These are phyloP conservation scores for Ricordea florida DNA, from an alignment of 92 coral and sea anemone genomes.

Conservation along the genomic window DNA sequence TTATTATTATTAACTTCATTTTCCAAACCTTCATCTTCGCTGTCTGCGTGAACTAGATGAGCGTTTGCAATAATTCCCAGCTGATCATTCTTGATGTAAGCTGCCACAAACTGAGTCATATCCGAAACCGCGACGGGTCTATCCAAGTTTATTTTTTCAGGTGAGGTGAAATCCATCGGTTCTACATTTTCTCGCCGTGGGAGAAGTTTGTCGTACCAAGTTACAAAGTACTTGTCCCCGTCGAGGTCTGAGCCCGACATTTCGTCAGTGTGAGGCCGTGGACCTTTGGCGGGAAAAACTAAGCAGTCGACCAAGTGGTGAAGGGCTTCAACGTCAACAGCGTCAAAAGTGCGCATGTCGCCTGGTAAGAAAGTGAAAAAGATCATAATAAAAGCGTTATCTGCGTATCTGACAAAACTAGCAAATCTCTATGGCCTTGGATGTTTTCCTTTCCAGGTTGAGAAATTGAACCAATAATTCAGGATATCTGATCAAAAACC, in stretches of 20 bases:
- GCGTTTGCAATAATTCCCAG: constrained; percentile 84
- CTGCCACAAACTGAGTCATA: constrained; percentile 81
- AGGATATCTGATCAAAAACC: no score
- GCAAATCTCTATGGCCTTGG: no score
- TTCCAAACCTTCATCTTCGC: constrained; percentile 60
- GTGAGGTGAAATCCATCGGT: constrained; percentile 79
- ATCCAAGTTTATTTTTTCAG: constrained; percentile 47
- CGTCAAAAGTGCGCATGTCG: constrained; percentile 78
- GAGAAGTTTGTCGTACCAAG: constrained; percentile 58
- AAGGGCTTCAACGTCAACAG: constrained; percentile 64
- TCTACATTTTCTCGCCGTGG: constrained; percentile 52
- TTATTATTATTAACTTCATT: not conserved
- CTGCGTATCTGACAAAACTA: no score
- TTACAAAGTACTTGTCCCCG: constrained; percentile 82
- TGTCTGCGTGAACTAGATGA: constrained; percentile 79
- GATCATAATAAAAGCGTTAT: no score
- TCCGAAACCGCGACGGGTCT: constrained; percentile 61
- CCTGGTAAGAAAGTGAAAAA: no score
- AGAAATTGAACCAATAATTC: no score
- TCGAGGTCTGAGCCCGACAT: constrained; percentile 89
- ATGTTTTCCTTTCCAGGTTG: no score
- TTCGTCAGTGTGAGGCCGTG: constrained; percentile 85
- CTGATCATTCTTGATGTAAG: constrained; percentile 77
- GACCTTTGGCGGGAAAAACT: constrained; percentile 79
- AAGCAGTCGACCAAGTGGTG: constrained; percentile 78